Base-by-base conservation (phyloP, 2,113 vertebrate species). In the Chaenocephalus aceratus region DNA sequence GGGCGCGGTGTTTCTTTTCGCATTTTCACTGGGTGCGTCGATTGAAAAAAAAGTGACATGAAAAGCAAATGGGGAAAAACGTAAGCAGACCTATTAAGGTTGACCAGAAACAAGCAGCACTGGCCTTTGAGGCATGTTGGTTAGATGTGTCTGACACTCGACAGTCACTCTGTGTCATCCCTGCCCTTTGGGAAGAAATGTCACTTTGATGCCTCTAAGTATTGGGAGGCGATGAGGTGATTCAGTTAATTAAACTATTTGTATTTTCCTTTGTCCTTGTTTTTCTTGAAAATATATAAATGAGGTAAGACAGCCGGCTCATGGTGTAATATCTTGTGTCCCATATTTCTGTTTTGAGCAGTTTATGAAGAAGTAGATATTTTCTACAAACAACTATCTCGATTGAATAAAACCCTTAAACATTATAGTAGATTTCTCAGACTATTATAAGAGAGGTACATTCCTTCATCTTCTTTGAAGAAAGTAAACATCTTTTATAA, bases 121-220 rank as follows among this genome's bases (percentile, higher is more conserved):
- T 89, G 86, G 78, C 73, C 83, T 88, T 90, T 85, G 49, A 80
- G 2, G 5, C 67, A 74, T 74, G 86, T 85, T 76, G 58, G 69
- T 49, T 34, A 26, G 75, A 90, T 45, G 72, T 63, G 75, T 67
- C 59, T 78, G 87, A 86, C 82, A 77, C 72, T 61, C 61, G 68
- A 13, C 56, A 14, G 66, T 75, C 21, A 71, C 51, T 53, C 49
- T 76, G 46, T 82, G 77, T 86, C 87, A 84, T 80, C 18, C 18
- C 26, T 88, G 78, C 80, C 83, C 83, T 89, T 86, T 86, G 80
- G 82, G 70, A 46, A 60, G 54, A 85, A 89, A 83, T 82, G 73
- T 60, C 54, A 78, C 77, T 77, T 51, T 70, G 51, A 84, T 79
- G 49, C 58, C 59, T 63, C 6, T 30, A 49, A 82, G 51, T 30